A percentile compares a stretch with the other conserved stretches of the same genome.
phyloP scores from a whole-genome alignment of 2,113 vertebrate genomes.

The Macroglossus sobrinus region DNA sequence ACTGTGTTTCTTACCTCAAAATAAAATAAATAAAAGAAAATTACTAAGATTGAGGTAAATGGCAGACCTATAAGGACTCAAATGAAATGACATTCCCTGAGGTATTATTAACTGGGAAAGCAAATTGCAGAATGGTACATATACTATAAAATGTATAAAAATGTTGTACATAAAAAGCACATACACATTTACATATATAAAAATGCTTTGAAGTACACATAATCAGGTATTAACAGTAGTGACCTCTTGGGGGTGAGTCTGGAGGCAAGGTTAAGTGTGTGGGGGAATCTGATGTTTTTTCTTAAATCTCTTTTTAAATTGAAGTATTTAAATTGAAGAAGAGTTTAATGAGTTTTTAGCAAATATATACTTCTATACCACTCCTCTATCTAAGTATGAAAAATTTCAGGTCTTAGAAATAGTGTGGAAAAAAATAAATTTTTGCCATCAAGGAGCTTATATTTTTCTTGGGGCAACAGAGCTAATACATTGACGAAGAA shows the following conservation, averaged over 20 bases:
- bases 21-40: slow-evolving; percentile 15
- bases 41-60: background rate
- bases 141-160: background rate
- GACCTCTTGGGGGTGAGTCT: background rate
- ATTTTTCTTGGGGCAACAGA: background rate
- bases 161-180: background rate
- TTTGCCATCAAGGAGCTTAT: background rate
- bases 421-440: background rate
- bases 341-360: background rate
- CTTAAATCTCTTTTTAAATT: slow-evolving; percentile 16
- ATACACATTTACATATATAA: background rate
- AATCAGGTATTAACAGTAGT: background rate
- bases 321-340: no score
- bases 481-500: background rate
- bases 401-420: background rate
- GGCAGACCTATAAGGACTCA: background rate
- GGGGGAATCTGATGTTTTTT: background rate
- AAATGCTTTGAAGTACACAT: background rate
- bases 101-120: slow-evolving; percentile 8
- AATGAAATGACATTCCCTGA: background rate
- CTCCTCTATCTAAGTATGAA: background rate
- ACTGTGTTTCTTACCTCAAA: background rate
- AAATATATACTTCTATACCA: background rate
- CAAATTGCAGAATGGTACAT: background rate
- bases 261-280: background rate